Percentiles rank a stretch among this genome's conserved stretches.
These are phyloP conservation scores for Leptopilina clavipes DNA, from an alignment of 1,140 invertebrate species.

Conservation along the genomic window DNA sequence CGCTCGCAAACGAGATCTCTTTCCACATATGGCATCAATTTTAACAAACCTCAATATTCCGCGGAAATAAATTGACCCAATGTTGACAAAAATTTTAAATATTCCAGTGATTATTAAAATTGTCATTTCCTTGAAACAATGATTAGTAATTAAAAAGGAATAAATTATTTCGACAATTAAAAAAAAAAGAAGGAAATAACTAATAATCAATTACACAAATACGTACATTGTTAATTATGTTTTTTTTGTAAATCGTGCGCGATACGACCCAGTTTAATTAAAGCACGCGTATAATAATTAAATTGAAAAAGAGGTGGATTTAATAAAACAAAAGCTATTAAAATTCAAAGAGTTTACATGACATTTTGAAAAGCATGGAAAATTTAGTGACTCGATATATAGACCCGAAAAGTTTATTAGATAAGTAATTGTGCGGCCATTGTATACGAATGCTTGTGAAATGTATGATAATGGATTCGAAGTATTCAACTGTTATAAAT, in stretches of 20 bases:
- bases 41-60: too few species aligned
- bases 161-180: neutral
- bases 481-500: constrained; percentile 59
- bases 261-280: constrained; percentile 1
- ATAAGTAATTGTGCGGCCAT: constrained; percentile 53
- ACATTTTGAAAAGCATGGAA: neutral
- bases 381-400: neutral
- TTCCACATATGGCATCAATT: too few species aligned
- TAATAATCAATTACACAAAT: neutral
- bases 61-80: too few species aligned
- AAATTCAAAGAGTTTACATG: neutral
- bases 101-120: neutral
- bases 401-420: constrained; percentile 47
- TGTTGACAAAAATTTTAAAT: too few species aligned
- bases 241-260: neutral
- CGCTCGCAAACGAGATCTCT: too few species aligned
- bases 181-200: neutral
- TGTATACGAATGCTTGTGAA: constrained; percentile 58
- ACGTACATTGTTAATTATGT: neutral
- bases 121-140: neutral
- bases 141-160: neutral
- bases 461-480: constrained; percentile 61
- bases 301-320: neutral
- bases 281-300: neutral
- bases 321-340: constrained; percentile 10